phyloP scores from a whole-genome alignment of 2,797 vertebrate species.

The Strix occidentalis region DNA sequence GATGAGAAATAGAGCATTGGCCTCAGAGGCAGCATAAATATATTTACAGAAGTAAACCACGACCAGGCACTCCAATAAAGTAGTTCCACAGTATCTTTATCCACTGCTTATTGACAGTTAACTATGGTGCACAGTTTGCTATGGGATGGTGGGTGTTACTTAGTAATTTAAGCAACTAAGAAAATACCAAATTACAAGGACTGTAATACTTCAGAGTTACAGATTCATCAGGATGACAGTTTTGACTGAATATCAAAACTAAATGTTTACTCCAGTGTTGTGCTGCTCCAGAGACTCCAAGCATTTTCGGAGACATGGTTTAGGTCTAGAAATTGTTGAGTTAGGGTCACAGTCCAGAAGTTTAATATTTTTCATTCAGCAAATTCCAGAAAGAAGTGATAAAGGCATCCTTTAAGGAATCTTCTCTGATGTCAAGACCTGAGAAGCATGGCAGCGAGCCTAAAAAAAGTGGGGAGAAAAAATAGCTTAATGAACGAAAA shows the following conservation, averaged over 20 bases:
- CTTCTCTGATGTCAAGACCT: conserved; percentile 82
- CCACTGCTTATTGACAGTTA: background rate
- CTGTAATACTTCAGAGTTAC: background rate
- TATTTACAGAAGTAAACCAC: background rate
- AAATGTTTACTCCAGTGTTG: background rate
- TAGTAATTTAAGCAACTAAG: background rate
- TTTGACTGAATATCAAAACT: background rate
- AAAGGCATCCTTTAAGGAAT: conserved; percentile 82
- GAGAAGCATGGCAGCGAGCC: conserved; percentile 82
- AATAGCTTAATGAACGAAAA: background rate
- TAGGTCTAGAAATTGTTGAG: background rate
- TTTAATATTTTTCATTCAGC: background rate
- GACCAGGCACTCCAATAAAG: background rate
- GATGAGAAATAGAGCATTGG: background rate
- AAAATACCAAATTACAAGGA: background rate
- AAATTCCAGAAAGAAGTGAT: background rate
- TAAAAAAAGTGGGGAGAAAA: conserved; percentile 58
- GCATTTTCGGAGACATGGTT: background rate
- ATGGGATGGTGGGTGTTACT: background rate
- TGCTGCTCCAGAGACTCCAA: background rate
- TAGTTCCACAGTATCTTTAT: background rate
- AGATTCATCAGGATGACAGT: background rate
- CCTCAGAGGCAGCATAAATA: background rate
- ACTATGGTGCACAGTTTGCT: background rate
- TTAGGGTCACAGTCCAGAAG: background rate